These are phyloP conservation scores for Syngnathus typhle DNA, from an alignment of 2,113 vertebrate genomes.

Conservation along the genomic window DNA sequence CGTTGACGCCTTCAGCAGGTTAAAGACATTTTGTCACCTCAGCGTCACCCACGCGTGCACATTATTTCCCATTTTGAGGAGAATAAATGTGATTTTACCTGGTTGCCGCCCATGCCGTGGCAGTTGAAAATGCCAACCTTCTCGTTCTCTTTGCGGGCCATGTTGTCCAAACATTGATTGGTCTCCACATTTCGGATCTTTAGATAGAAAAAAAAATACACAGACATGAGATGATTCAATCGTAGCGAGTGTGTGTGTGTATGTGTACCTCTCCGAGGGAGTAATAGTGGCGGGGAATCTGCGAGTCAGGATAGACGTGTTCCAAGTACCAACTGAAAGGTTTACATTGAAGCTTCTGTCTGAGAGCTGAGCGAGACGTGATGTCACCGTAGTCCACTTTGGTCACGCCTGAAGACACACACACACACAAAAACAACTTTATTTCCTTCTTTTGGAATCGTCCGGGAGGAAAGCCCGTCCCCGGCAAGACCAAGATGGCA, in stretches of 20 bases:
- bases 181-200: conserved; percentile 98
- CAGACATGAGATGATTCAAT: background rate
- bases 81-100: conserved; percentile 67
- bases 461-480: too few relatives aligned
- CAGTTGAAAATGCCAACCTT: conserved; percentile 99
- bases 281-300: conserved; percentile 97
- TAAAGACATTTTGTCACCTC: background rate
- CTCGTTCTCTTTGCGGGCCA: conserved; percentile 98
- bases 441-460: too few relatives aligned
- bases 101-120: conserved; percentile 99
- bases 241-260: conserved; percentile 14
- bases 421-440: background rate
- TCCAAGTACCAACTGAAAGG: conserved; percentile 99
- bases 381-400: conserved; percentile 99
- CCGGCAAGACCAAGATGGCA: background rate
- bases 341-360: conserved; percentile 94
- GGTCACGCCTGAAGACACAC: conserved; percentile 82
- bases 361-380: conserved; percentile 79
- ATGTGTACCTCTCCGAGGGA: conserved; percentile 90
- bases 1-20: background rate
- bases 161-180: conserved; percentile 98
- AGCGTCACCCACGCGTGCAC: background rate
- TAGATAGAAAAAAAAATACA: conserved; percentile 7
- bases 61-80: background rate
- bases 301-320: conserved; percentile 96